These are phyloP conservation scores for Megalonaias nervosa DNA, from an alignment of 1,140 invertebrate genomes.

Conservation along the genomic window DNA sequence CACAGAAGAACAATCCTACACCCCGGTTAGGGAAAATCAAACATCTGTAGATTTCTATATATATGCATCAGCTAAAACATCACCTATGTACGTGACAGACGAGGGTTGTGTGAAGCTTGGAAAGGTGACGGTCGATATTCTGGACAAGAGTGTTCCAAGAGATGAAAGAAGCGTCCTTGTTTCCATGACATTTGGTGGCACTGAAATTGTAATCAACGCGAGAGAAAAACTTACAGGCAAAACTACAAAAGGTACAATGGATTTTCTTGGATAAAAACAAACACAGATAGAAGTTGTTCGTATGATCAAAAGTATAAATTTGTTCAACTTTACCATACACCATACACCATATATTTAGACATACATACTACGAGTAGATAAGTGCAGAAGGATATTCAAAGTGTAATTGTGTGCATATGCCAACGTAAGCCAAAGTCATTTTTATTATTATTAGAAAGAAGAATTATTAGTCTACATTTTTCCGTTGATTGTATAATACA, in stretches of 20 bases:
- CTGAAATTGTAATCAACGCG: slow-evolving; percentile 16
- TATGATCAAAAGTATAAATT: too few species aligned
- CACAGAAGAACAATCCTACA: neutral
- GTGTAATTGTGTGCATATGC: too few species aligned
- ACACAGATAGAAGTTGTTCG: too few species aligned
- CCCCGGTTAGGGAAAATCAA: neutral
- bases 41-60: neutral
- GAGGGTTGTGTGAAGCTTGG: slow-evolving; percentile 3
- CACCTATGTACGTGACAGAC: neutral
- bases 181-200: slow-evolving; percentile 8
- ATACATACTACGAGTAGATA: too few species aligned
- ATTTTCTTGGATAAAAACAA: neutral
- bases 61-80: neutral
- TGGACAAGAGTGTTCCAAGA: too few species aligned
- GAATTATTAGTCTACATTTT: too few species aligned
- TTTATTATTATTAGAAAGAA: too few species aligned
- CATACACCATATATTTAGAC: too few species aligned
- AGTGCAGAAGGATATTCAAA: too few species aligned
- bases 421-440: too few species aligned
- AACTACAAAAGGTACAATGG: neutral
- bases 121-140: neutral
- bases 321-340: too few species aligned
- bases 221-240: neutral
- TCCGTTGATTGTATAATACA: too few species aligned
- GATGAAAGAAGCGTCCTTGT: neutral